Evolutionary conservation across 2,113 vertebrate species (phyloP).

Genomic region (Cariama cristata): DNA sequence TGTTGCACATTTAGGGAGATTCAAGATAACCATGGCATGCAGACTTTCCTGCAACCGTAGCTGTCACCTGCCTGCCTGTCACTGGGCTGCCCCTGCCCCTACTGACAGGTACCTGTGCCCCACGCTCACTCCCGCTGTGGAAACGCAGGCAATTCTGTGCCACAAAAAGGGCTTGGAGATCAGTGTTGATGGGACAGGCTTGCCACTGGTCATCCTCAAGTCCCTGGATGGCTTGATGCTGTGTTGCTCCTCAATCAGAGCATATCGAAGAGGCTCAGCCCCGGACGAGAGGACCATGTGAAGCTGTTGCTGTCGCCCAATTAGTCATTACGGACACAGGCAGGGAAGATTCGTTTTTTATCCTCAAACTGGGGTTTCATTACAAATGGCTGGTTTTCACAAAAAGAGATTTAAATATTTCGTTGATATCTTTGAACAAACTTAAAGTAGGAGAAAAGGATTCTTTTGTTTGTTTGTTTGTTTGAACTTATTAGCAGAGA

Average conservation of each 20-base stretch:
- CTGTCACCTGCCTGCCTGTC: neutral
- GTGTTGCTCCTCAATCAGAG: neutral
- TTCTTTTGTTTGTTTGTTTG: neutral
- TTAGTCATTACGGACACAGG: neutral
- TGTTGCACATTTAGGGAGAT: neutral
- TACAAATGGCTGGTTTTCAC: neutral
- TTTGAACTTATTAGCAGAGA: neutral
- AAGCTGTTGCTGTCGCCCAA: neutral
- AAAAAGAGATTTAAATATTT: neutral
- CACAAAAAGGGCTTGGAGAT: neutral
- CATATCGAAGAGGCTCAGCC: neutral
- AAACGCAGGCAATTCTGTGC: neutral
- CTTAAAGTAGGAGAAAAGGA: neutral
- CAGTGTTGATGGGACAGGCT: neutral
- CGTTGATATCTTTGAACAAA: neutral
- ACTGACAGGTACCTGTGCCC: accelerated
- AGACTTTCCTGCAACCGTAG: neutral
- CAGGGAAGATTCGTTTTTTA: neutral
- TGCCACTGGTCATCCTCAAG: neutral
- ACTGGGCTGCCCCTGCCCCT: neutral
- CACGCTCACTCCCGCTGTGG: accelerated
- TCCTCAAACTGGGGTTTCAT: neutral
- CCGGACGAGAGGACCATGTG: accelerated
- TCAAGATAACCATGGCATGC: too few species aligned
- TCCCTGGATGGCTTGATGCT: neutral